phyloP scores from a whole-genome alignment of 2,113 vertebrate species.

The Lophochroa leadbeateri region DNA sequence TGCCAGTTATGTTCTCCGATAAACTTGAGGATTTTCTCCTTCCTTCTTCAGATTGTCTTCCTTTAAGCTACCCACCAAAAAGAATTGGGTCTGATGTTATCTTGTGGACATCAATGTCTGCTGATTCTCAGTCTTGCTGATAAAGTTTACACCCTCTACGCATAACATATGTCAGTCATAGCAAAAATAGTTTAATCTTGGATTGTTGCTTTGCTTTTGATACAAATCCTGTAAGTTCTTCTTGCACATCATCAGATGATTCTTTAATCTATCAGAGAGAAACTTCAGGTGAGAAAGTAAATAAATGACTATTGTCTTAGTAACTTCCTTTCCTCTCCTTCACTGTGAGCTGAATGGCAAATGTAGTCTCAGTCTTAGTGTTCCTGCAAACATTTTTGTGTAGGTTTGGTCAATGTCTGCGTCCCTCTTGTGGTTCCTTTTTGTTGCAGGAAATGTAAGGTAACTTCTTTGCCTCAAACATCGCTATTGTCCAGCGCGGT shows the following conservation, averaged over 20 bases:
- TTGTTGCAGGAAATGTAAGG: not conserved
- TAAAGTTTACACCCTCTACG: not conserved
- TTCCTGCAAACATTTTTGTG: not conserved
- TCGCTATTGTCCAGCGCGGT: fast-evolving
- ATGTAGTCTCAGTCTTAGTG: not conserved
- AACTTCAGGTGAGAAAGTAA: not conserved
- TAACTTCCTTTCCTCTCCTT: not conserved
- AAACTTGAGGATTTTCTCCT: not conserved
- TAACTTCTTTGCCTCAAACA: not conserved
- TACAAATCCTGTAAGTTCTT: not conserved
- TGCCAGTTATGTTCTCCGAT: not conserved
- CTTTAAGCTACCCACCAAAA: not conserved
- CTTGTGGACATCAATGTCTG: not conserved
- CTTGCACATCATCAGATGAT: not conserved
- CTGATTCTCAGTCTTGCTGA: not conserved
- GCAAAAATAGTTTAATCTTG: not conserved
- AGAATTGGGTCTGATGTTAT: not conserved
- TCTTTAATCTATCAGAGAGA: not conserved
- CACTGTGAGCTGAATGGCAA: not conserved
- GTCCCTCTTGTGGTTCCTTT: not conserved
- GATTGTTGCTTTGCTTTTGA: not conserved
- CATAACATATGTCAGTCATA: fast-evolving
- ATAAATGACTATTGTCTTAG: not conserved
- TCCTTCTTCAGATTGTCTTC: not conserved
- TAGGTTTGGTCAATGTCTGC: not conserved